Evolutionary conservation across 2,113 vertebrate genomes (phyloP).

Genomic region (Oreochromis tanganicae): DNA sequence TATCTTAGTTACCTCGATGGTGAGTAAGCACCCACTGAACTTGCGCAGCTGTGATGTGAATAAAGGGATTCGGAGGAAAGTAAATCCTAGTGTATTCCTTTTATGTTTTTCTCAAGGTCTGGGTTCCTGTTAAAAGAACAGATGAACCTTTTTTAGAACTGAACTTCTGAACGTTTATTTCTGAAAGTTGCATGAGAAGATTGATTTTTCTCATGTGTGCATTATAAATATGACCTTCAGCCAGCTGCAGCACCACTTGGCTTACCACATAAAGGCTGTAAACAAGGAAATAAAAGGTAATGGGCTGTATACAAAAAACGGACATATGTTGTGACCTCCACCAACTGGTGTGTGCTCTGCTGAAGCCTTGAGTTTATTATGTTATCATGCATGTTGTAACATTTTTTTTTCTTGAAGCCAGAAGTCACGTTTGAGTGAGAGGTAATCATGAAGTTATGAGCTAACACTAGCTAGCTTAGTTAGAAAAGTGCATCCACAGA

Average conservation of each 20-base stretch:
- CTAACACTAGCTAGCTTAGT: background rate
- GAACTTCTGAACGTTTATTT: background rate
- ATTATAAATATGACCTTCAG: background rate
- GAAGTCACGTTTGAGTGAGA: background rate
- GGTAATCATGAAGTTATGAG: background rate
- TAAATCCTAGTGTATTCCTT: background rate
- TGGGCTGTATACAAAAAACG: background rate
- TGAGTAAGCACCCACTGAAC: background rate
- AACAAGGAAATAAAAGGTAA: background rate
- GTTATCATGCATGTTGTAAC: background rate
- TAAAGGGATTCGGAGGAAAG: background rate
- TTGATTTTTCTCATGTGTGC: background rate
- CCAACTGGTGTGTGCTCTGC: background rate
- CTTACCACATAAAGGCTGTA: background rate
- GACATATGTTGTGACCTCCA: background rate
- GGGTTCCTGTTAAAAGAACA: background rate
- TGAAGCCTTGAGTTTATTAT: background rate
- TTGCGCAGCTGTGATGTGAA: background rate
- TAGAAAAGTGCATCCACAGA: background rate
- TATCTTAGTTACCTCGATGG: slow-evolving; percentile 7
- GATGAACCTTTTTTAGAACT: background rate
- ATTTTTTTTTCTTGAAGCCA: background rate
- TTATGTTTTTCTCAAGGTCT: background rate
- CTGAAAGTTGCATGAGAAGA: background rate
- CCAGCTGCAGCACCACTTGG: background rate